phyloP scores from a whole-genome alignment of 2,888 invertebrate genomes.

The Mythimna loreyi region DNA sequence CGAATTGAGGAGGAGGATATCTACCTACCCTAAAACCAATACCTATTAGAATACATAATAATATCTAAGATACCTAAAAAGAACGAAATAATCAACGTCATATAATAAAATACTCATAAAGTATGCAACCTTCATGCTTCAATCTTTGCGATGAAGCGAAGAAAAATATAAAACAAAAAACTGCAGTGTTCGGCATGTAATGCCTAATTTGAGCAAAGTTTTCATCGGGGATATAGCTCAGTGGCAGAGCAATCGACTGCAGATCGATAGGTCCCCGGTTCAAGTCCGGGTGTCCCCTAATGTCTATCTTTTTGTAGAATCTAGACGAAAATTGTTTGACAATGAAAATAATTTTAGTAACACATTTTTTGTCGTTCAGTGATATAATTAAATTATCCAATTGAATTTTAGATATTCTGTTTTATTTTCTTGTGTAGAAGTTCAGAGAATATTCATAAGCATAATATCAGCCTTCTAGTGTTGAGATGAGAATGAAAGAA shows the following conservation, averaged over 20 bases:
- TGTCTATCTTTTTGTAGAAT: conserved; percentile 83
- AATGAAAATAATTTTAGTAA: neutral
- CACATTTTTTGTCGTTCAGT: too few relatives aligned
- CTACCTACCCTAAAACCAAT: neutral
- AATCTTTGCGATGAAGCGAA: conserved; percentile 9
- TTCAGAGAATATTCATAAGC: too few relatives aligned
- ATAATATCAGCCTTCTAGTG: too few relatives aligned
- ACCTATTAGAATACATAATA: neutral
- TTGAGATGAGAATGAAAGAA: too few relatives aligned
- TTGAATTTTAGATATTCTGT: too few relatives aligned
- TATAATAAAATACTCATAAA: neutral
- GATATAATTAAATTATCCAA: too few relatives aligned
- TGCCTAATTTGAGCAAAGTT: neutral
- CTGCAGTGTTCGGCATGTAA: neutral
- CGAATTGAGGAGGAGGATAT: too few relatives aligned
- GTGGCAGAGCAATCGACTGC: conserved; percentile 90
- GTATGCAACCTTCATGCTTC: neutral
- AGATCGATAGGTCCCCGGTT: conserved; percentile 90
- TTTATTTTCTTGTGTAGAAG: too few relatives aligned
- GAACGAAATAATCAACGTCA: neutral
- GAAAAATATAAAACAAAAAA: conserved; percentile 49
- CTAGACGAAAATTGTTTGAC: neutral
- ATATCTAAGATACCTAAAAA: neutral
- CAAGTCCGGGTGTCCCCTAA: conserved; percentile 88
- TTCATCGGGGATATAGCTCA: conserved; percentile 83